A percentile compares a stretch with the other conserved stretches of the same genome.
Conservation (phyloP, 2,888 invertebrate species). For the Microctonus brassicae region DNA sequence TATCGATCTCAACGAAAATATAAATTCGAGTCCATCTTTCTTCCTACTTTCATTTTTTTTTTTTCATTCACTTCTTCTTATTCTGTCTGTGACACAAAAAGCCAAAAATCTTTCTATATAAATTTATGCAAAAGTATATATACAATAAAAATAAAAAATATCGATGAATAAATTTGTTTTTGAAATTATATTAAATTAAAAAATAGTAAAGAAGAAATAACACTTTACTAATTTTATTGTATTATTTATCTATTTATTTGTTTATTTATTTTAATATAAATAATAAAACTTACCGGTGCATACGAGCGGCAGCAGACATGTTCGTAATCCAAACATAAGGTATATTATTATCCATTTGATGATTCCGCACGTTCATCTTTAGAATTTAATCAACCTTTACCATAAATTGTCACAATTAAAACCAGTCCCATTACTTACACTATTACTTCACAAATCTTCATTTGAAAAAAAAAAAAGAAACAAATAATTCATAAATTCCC, state of each 20-base stretch:
- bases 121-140: no score
- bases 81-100: no score
- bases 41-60: no score
- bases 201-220: neutral
- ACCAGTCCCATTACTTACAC: neutral
- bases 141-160: no score
- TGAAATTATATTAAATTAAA: no score
- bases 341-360: constrained; percentile 68
- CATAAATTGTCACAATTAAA: neutral
- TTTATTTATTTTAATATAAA: neutral
- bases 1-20: neutral
- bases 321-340: no score
- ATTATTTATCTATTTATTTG: neutral
- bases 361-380: constrained; percentile 59
- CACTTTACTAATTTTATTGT: neutral
- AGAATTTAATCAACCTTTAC: neutral
- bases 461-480: constrained; percentile 7
- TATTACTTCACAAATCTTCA: no score
- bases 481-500: no score
- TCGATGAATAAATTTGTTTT: no score
- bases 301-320: constrained; percentile 68
- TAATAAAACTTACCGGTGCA: constrained; percentile 58
- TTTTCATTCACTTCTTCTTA: no score
- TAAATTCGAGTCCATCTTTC: neutral
- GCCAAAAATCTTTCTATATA: no score